These are phyloP conservation scores for Melieria crassipennis DNA, from an alignment of 2,888 invertebrate species.

Conservation along the genomic window DNA sequence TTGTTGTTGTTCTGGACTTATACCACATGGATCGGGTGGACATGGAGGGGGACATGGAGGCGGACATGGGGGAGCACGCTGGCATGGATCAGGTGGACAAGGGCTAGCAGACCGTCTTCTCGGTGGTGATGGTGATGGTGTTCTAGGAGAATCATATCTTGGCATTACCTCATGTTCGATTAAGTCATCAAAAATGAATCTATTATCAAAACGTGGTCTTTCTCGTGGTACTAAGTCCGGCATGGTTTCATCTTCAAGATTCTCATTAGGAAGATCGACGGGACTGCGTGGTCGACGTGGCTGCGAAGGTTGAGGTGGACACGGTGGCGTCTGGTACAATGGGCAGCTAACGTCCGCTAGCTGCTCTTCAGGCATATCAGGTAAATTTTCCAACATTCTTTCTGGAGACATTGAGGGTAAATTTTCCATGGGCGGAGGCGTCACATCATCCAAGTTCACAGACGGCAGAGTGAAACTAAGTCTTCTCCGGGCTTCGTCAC, in stretches of 20 bases:
- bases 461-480: constrained; percentile 22
- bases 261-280: not conserved
- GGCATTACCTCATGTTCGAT: constrained; percentile 16
- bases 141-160: constrained; percentile 13
- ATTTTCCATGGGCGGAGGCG: constrained; percentile 21
- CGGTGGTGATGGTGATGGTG: not conserved
- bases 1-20: no score
- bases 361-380: constrained; percentile 24
- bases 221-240: not conserved
- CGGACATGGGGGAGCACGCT: not conserved
- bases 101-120: not conserved
- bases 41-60: not conserved
- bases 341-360: constrained; percentile 26
- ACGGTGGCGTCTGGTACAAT: constrained; percentile 10
- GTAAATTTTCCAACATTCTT: constrained; percentile 9
- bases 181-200: constrained; percentile 16
- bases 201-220: constrained; percentile 12
- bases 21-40: no score
- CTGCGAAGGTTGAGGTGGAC: constrained; percentile 3
- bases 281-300: not conserved
- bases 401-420: constrained; percentile 23
- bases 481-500: constrained; percentile 3
- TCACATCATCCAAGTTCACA: constrained; percentile 13
- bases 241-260: constrained; percentile 3
- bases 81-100: no score